These are phyloP conservation scores for Octopus sinensis DNA, from an alignment of 1,140 invertebrate genomes.

Conservation along the genomic window DNA sequence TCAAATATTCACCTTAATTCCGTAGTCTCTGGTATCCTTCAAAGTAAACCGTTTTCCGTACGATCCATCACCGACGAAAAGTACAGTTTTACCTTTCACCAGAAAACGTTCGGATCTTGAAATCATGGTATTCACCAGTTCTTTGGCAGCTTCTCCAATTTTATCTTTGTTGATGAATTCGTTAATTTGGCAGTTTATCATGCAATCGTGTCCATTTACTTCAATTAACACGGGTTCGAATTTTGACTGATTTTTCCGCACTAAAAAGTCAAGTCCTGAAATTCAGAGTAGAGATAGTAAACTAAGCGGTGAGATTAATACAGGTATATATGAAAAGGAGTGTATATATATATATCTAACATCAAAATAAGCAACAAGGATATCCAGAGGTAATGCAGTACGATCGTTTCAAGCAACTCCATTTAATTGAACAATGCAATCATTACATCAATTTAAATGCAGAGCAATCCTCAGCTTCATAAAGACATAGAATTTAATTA, in stretches of 20 bases:
- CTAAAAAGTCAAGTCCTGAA: conserved; percentile 32
- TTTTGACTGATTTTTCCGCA: neutral
- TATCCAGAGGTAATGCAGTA: too few relatives aligned
- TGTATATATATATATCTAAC: too few relatives aligned
- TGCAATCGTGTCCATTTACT: conserved; percentile 38
- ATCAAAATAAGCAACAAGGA: too few relatives aligned
- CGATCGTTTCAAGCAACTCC: too few relatives aligned
- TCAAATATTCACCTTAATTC: conserved; percentile 31
- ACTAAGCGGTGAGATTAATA: too few relatives aligned
- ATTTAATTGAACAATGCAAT: too few relatives aligned
- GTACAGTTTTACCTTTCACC: conserved; percentile 24
- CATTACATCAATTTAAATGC: too few relatives aligned
- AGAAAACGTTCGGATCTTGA: conserved; percentile 25
- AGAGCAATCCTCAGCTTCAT: too few relatives aligned
- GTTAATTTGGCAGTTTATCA: conserved; percentile 35
- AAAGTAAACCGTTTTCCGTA: conserved; percentile 31
- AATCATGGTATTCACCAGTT: conserved; percentile 30
- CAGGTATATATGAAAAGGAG: too few relatives aligned
- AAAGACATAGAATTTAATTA: too few relatives aligned
- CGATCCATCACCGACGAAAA: conserved; percentile 28
- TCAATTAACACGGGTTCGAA: conserved; percentile 28
- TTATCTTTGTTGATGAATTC: conserved; percentile 28
- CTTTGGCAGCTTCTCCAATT: conserved; percentile 18
- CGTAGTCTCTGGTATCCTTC: conserved; percentile 25
- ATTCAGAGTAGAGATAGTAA: too few relatives aligned